Base-by-base conservation (phyloP, 2,888 invertebrate genomes). In the Sympetrum striolatum region DNA sequence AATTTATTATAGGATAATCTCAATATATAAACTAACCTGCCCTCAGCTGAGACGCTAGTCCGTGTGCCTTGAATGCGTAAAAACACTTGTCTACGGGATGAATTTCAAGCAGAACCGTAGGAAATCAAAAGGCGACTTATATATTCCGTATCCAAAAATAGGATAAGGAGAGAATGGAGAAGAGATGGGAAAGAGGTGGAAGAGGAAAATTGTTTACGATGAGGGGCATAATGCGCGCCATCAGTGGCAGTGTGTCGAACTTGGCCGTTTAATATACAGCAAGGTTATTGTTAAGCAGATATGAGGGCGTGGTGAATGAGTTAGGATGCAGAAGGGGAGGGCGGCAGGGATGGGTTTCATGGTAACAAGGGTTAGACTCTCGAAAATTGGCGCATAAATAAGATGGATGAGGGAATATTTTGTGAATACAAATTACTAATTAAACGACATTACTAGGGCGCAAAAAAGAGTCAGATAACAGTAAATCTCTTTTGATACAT, bases 211-310 rank as follows among this genome's bases (percentile, higher is more conserved):
- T 18, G 81, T 22, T 25, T 10, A 31, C 44, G 44, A 44, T 39
- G 39, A 39, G 5, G n/a, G 64, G 81, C 39, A 81, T 81, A 81
- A 82, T 82, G 81, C 31, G 81, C 25, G 25, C 53, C 81, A 82
- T 81, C 31, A 14, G 53, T n/a, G 81, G 48, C 81, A 53, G 81
- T 82, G 81, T 81, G 81, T 81, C 81, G 81, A 81, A 81, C 81
- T 81, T 81, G 48, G 81, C 81, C 81, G 81, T 82, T 82, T 82
- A 82, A 82, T 82, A 82, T 82, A 82, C 81, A 82, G 81, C 81
- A 35, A 82, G 81, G 81, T 82, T 82, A 82, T 82, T 82, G 81
- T 82, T 82, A 82, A 82, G 81, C 81, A 82, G 81, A 82, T 82
- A 82, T 82, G 86, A 60, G 60, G 86, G 86, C 58, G 86, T 58